phyloP scores from a whole-genome alignment of 2,113 vertebrate species.

The Amblyopsis rosae region DNA sequence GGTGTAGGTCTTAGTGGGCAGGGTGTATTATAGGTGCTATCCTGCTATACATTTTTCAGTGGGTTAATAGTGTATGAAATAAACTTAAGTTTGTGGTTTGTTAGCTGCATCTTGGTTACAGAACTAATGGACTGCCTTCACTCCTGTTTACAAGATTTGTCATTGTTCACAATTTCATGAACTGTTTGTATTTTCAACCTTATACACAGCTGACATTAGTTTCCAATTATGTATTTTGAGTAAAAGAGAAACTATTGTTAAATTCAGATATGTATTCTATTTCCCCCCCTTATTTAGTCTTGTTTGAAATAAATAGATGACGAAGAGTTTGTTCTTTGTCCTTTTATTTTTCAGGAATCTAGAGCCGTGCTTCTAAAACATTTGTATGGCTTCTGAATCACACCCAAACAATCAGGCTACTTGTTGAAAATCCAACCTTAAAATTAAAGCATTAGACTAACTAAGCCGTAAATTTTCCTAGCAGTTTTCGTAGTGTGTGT shows the following conservation, averaged over 20 bases:
- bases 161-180: background rate
- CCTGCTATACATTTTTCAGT: constrained; percentile 20
- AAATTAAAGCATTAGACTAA: too few species aligned
- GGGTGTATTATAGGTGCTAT: constrained; percentile 24
- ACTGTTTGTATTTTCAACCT: background rate
- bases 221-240: constrained; percentile 56
- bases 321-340: background rate
- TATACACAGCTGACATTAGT: constrained; percentile 46
- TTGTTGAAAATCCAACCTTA: too few species aligned
- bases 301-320: constrained; percentile 62
- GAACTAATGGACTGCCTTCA: background rate
- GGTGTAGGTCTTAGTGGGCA: constrained; percentile 1
- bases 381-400: too few species aligned
- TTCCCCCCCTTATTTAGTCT: constrained; percentile 13
- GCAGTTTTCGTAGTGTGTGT: too few species aligned
- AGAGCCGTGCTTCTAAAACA: too few species aligned
- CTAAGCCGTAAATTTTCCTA: too few species aligned
- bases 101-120: constrained; percentile 23
- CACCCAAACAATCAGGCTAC: too few species aligned
- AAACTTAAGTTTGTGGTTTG: constrained; percentile 1
- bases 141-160: background rate
- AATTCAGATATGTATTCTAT: constrained; percentile 13
- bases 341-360: too few species aligned
- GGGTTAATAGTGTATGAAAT: constrained; percentile 37
- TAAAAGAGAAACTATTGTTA: constrained; percentile 53